These are phyloP conservation scores for Xestia c-nigrum DNA, from an alignment of 2,888 invertebrate genomes.

Conservation along the genomic window DNA sequence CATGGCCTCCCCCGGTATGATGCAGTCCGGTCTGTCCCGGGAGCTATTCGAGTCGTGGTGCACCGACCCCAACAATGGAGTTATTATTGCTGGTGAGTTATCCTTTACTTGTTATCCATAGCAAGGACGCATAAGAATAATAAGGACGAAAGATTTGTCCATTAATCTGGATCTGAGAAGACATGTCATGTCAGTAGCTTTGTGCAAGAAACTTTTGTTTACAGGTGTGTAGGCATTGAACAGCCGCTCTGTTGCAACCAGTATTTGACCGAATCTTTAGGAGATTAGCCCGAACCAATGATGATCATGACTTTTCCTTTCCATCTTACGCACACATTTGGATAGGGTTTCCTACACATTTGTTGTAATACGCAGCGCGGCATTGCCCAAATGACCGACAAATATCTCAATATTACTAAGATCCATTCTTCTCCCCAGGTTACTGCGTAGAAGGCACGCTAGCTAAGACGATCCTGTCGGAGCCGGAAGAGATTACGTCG, in stretches of 20 bases:
- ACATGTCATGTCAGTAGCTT: not conserved
- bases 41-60: constrained; percentile 99
- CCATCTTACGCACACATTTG: not conserved
- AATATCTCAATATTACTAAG: not conserved
- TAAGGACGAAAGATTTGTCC: not conserved
- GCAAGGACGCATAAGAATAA: not conserved
- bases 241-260: not conserved
- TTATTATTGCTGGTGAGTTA: constrained; percentile 97
- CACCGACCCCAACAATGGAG: constrained; percentile 99
- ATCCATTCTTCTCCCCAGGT: constrained; percentile 79
- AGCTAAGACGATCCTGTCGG: constrained; percentile 98
- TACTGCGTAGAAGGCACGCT: constrained; percentile 97
- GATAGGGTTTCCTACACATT: not conserved
- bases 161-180: not conserved
- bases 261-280: not conserved
- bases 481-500: constrained; percentile 99
- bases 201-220: not conserved
- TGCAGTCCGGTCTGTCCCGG: constrained; percentile 99
- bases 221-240: not conserved
- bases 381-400: not conserved
- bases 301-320: not conserved
- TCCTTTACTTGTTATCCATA: not conserved
- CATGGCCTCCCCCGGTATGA: constrained; percentile 99
- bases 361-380: not conserved
- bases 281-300: not conserved